Percentiles rank a stretch among this genome's conserved stretches.
phyloP scores from a whole-genome alignment of 2,888 invertebrate genomes.

The Sceliomorpha sp. region DNA sequence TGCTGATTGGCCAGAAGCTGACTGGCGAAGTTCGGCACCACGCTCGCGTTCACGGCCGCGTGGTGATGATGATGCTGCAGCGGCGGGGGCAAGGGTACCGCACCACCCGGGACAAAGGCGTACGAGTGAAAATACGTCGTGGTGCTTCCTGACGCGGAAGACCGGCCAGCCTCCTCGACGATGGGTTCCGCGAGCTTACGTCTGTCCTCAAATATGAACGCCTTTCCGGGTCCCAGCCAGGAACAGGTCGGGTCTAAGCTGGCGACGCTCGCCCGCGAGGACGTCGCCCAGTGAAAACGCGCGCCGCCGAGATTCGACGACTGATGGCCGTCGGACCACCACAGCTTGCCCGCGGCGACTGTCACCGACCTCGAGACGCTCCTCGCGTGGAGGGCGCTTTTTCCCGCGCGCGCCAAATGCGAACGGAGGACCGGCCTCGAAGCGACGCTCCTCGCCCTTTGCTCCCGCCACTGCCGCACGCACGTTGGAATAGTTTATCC shows the following conservation, averaged over 20 bases:
- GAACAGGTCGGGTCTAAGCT: constrained; percentile 39
- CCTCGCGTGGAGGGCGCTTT: constrained; percentile 26
- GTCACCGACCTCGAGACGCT: constrained; percentile 39
- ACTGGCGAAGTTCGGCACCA: constrained; percentile 49
- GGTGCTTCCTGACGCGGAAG: constrained; percentile 67
- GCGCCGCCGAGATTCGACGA: constrained; percentile 58
- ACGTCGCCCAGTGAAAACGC: constrained; percentile 56
- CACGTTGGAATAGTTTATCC: not conserved
- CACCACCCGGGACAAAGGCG: constrained; percentile 79
- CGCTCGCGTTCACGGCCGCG: constrained; percentile 34
- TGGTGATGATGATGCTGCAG: constrained; percentile 62
- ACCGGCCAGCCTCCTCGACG: constrained; percentile 67
- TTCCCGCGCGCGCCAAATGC: constrained; percentile 14
- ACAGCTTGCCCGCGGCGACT: constrained; percentile 70
- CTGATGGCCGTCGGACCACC: constrained; percentile 71
- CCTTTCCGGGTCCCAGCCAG: constrained; percentile 43
- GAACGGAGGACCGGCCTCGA: not conserved
- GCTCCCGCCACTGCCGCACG: constrained; percentile 13
- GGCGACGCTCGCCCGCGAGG: constrained; percentile 51
- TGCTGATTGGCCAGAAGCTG: constrained; percentile 53
- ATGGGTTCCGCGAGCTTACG: constrained; percentile 62
- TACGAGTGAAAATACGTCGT: constrained; percentile 81
- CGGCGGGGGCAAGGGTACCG: constrained; percentile 77
- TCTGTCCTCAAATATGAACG: constrained; percentile 59
- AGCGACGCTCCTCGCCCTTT: constrained; percentile 28